Evolutionary conservation across 2,888 invertebrate species (phyloP).

Genomic region (Allacma fusca): DNA sequence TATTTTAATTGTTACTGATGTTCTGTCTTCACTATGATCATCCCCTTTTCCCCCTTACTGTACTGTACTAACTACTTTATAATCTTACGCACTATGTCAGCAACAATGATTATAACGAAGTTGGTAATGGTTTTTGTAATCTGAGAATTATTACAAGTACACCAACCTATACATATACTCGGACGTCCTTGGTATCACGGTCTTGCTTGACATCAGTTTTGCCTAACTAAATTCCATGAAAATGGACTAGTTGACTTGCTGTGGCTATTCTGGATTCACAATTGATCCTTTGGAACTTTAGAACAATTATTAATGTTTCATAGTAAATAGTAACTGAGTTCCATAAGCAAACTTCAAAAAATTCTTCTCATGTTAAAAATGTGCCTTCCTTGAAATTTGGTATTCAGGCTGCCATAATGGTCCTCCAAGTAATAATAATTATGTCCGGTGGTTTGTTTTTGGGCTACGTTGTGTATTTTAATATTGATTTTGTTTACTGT

Average conservation of each 20-base stretch:
- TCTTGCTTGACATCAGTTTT: background rate
- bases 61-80: too few species aligned
- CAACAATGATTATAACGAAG: too few species aligned
- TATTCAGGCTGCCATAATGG: background rate
- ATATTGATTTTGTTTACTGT: background rate
- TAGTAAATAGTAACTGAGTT: background rate
- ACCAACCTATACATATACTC: background rate
- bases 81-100: too few species aligned
- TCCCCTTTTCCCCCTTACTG: too few species aligned
- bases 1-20: background rate
- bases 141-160: too few species aligned
- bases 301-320: background rate
- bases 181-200: background rate
- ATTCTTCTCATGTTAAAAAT: background rate
- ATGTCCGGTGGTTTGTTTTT: background rate
- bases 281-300: background rate
- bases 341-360: slow-evolving; percentile 4
- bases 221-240: background rate
- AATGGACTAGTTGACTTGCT: too few species aligned
- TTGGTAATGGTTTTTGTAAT: too few species aligned
- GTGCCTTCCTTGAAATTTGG: background rate
- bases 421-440: too few species aligned
- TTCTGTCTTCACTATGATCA: background rate
- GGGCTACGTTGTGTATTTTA: background rate
- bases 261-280: too few species aligned